Conservation (phyloP, 1,140 invertebrate species). For the Pseudobourletiella spinata region DNA sequence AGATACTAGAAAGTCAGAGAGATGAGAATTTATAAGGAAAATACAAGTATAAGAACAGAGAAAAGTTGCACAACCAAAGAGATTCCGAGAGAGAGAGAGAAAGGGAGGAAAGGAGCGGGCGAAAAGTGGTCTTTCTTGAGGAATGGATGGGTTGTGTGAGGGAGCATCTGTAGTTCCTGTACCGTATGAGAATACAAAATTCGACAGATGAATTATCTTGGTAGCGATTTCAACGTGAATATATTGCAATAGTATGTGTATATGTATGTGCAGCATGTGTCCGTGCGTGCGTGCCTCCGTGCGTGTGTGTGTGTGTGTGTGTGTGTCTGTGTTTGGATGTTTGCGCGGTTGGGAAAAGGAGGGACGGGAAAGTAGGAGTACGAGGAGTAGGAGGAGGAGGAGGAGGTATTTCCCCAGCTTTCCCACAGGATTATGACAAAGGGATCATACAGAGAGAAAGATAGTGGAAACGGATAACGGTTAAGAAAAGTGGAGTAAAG, state of each 20-base stretch:
- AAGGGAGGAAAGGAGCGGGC: not conserved
- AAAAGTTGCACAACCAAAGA: not conserved
- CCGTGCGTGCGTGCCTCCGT: too few relatives aligned
- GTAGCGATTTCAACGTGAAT: slow-evolving; percentile 22
- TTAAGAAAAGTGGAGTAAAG: slow-evolving; percentile 30
- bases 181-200: slow-evolving; percentile 31
- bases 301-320: too few relatives aligned
- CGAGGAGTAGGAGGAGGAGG: slow-evolving; percentile 3
- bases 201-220: slow-evolving; percentile 25
- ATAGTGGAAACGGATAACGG: slow-evolving; percentile 25
- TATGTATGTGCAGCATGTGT: too few relatives aligned
- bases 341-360: too few relatives aligned
- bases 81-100: not conserved
- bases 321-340: too few relatives aligned
- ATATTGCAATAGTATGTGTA: slow-evolving; percentile 1
- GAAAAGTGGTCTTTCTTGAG: slow-evolving; percentile 9
- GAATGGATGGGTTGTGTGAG: not conserved
- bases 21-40: not conserved
- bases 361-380: too few relatives aligned
- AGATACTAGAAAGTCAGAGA: too few relatives aligned
- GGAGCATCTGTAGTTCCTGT: slow-evolving; percentile 23
- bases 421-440: slow-evolving; percentile 35
- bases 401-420: slow-evolving; percentile 16
- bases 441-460: slow-evolving; percentile 25
- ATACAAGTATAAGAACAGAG: not conserved